These are phyloP conservation scores for Cyclophora albipunctata DNA, from an alignment of 2,888 invertebrate species.

Conservation along the genomic window DNA sequence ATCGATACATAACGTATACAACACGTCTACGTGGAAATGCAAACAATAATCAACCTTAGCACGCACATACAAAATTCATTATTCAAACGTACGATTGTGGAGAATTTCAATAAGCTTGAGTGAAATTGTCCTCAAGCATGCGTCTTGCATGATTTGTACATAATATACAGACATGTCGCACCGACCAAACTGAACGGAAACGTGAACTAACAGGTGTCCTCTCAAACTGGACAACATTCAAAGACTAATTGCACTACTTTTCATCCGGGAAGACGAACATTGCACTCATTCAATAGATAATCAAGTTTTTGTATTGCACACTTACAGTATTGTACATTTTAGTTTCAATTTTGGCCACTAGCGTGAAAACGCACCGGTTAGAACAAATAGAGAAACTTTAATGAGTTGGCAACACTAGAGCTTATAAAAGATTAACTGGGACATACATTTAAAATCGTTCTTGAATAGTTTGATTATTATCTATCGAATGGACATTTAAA, in stretches of 20 bases:
- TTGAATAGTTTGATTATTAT: too few relatives aligned
- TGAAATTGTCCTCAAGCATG: too few relatives aligned
- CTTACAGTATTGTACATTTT: too few relatives aligned
- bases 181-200: constrained; percentile 9
- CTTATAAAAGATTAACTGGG: background rate
- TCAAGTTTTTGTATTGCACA: background rate
- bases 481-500: too few relatives aligned
- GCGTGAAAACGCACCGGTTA: background rate
- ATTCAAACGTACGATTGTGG: too few relatives aligned
- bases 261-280: constrained; percentile 26
- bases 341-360: background rate
- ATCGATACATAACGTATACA: too few relatives aligned
- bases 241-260: constrained; percentile 56
- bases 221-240: constrained; percentile 38
- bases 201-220: constrained; percentile 13
- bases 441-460: constrained; percentile 14
- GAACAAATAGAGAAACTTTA: background rate
- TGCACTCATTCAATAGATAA: constrained; percentile 5
- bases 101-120: too few relatives aligned
- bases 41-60: too few relatives aligned
- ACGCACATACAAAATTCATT: too few relatives aligned
- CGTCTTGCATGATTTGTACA: background rate
- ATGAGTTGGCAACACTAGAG: background rate
- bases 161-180: background rate
- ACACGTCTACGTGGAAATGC: too few relatives aligned